Conservation (phyloP, 2,888 invertebrate species). For the Dryomyza anilis region DNA sequence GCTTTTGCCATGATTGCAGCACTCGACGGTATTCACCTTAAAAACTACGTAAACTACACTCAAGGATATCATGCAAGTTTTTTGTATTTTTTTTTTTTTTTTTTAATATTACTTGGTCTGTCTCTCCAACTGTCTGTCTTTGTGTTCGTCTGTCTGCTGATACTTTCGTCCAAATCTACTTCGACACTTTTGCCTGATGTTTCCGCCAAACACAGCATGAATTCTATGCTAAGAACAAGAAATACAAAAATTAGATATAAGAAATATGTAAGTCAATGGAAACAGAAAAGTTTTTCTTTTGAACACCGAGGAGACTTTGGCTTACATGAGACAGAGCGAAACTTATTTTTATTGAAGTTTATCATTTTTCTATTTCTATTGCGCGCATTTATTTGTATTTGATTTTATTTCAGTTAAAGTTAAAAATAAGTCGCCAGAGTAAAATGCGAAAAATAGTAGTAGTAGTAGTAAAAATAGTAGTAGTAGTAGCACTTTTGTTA, state of each 20-base stretch:
- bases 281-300: too few relatives aligned
- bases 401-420: neutral
- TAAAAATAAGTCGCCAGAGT: neutral
- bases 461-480: neutral
- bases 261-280: too few relatives aligned
- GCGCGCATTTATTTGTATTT: neutral
- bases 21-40: neutral
- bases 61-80: neutral
- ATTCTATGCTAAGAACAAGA: too few relatives aligned
- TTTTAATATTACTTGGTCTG: too few relatives aligned
- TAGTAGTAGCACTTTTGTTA: slow-evolving; percentile 17
- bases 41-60: too few relatives aligned
- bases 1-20: neutral
- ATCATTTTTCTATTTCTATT: neutral
- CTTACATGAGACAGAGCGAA: too few relatives aligned
- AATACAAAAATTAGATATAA: too few relatives aligned
- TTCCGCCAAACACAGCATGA: too few relatives aligned
- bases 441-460: neutral
- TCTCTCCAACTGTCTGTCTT: neutral
- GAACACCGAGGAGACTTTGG: too few relatives aligned
- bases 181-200: too few relatives aligned
- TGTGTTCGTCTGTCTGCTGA: neutral
- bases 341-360: slow-evolving; percentile 14
- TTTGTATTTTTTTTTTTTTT: neutral
- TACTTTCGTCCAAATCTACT: neutral